These are phyloP conservation scores for Alloscopus bannaensis DNA, from an alignment of 2,888 invertebrate genomes.

Conservation along the genomic window DNA sequence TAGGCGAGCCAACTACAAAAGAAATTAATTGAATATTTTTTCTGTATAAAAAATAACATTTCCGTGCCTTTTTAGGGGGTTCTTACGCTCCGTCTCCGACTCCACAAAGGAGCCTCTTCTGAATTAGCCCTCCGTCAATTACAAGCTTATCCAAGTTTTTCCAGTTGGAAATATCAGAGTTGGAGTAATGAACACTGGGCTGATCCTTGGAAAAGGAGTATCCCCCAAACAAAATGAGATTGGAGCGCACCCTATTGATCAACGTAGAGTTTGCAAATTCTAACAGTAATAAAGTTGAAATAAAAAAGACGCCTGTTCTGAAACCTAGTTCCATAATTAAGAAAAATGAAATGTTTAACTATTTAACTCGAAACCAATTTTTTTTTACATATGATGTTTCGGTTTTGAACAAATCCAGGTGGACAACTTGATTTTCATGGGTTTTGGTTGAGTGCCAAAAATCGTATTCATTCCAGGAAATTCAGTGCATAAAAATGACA, in stretches of 20 bases:
- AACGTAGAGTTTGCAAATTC: background rate
- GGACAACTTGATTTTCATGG: no score
- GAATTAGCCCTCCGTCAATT: background rate
- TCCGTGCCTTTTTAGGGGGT: background rate
- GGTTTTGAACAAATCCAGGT: no score
- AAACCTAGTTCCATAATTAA: no score
- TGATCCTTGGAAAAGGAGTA: background rate
- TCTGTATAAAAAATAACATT: background rate
- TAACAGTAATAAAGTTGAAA: no score
- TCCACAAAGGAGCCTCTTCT: slow-evolving; percentile 39
- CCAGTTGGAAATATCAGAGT: slow-evolving; percentile 29
- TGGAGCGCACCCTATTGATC: slow-evolving; percentile 13
- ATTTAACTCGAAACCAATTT: no score
- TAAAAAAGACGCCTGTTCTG: no score
- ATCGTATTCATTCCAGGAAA: no score
- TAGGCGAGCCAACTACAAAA: slow-evolving; percentile 48
- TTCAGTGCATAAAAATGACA: no score
- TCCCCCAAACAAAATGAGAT: slow-evolving; percentile 35
- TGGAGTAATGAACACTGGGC: slow-evolving; percentile 16
- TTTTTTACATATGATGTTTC: no score
- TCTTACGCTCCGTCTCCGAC: slow-evolving; percentile 44
- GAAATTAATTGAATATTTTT: background rate
- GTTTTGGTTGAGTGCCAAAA: no score
- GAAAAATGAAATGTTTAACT: no score
- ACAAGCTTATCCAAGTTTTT: slow-evolving; percentile 33